Percentiles rank a stretch among this genome's conserved stretches.
phyloP scores from a whole-genome alignment of 2,113 vertebrate species.

The Narcine bancroftii region DNA sequence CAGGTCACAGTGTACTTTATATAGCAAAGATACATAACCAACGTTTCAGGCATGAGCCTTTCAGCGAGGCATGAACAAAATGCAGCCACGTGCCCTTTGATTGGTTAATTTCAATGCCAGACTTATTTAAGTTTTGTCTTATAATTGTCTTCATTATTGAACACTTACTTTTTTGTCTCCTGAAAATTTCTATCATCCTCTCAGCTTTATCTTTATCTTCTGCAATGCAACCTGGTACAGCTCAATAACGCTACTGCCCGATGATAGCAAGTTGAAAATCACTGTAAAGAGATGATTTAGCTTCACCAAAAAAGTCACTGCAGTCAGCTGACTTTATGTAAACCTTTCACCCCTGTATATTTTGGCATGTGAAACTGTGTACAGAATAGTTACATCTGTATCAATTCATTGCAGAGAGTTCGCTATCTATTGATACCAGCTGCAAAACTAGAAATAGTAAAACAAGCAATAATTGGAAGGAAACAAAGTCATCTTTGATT shows the following conservation, averaged over 20 bases:
- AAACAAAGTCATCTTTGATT: neutral
- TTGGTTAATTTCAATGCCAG: neutral
- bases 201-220: neutral
- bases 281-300: neutral
- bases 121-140: neutral
- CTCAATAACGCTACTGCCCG: neutral
- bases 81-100: too few relatives aligned
- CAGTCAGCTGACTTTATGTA: neutral
- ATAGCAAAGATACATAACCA: too few relatives aligned
- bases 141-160: neutral
- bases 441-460: neutral
- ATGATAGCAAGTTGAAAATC: neutral
- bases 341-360: neutral
- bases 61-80: too few relatives aligned
- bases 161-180: neutral
- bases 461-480: neutral
- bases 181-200: neutral
- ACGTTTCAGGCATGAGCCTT: too few relatives aligned
- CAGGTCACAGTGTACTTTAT: too few relatives aligned
- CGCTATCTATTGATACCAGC: neutral
- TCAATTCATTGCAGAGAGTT: neutral
- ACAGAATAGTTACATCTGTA: neutral
- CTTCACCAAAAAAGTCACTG: too few relatives aligned
- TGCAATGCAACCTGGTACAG: neutral
- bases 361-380: neutral